These are phyloP conservation scores for Agrotis puta DNA, from an alignment of 2,888 invertebrate genomes.

Conservation along the genomic window DNA sequence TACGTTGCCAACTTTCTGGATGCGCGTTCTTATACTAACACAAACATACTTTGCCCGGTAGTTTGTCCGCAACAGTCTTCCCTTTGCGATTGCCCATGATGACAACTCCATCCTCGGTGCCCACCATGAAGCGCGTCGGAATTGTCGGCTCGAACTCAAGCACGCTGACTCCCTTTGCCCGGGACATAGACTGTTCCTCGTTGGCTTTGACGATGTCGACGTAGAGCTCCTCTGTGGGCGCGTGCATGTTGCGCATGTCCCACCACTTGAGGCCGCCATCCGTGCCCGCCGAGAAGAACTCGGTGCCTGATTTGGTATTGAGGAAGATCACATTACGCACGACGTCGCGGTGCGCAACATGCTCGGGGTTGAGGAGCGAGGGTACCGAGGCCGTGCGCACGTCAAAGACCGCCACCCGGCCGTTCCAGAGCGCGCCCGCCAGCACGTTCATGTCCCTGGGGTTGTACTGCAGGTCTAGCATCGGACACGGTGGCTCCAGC, in stretches of 20 bases:
- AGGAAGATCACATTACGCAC: slow-evolving; percentile 96
- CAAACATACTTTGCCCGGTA: slow-evolving; percentile 89
- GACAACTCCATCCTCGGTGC: slow-evolving; percentile 92
- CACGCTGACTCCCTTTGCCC: slow-evolving; percentile 91
- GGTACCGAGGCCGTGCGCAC: slow-evolving; percentile 93
- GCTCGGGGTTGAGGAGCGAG: slow-evolving; percentile 93
- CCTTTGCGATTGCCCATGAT: slow-evolving; percentile 94
- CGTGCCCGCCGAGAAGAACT: slow-evolving; percentile 97
- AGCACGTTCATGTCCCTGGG: slow-evolving; percentile 94
- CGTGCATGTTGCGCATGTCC: slow-evolving; percentile 93
- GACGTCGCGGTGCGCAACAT: slow-evolving; percentile 96
- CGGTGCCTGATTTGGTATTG: slow-evolving; percentile 97
- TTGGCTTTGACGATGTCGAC: slow-evolving; percentile 91
- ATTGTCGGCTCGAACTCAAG: slow-evolving; percentile 94
- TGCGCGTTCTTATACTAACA: background rate
- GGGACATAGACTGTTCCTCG: slow-evolving; percentile 89
- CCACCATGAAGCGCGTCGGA: slow-evolving; percentile 94
- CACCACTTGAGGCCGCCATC: slow-evolving; percentile 97
- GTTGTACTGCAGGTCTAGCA: slow-evolving; percentile 96
- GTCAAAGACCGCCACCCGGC: slow-evolving; percentile 94
- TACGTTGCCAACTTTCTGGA: no score
- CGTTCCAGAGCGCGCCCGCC: slow-evolving; percentile 93
- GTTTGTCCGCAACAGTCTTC: slow-evolving; percentile 92
- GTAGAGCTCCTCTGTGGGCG: slow-evolving; percentile 91
- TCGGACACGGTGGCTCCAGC: slow-evolving; percentile 93